phyloP scores from a whole-genome alignment of 2,888 invertebrate species.

The Drosophila macrothrix region DNA sequence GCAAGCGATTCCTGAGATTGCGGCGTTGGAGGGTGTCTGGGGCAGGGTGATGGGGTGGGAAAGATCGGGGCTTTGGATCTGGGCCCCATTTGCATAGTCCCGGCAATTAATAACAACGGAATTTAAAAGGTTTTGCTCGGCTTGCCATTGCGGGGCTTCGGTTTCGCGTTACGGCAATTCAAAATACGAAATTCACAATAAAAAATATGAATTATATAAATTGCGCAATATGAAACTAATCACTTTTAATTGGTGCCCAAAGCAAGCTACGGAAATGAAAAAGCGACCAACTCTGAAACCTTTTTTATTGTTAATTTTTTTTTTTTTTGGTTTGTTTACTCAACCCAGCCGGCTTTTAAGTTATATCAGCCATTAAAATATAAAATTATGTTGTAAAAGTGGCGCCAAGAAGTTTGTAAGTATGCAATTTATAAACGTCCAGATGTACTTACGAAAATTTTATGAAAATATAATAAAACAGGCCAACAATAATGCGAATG shows the following conservation, averaged over 20 bases:
- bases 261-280: slow-evolving; percentile 64
- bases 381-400: slow-evolving; percentile 51
- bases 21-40: neutral
- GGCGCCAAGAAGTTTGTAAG: slow-evolving; percentile 34
- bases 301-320: slow-evolving; percentile 24
- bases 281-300: slow-evolving; percentile 45
- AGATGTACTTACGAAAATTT: slow-evolving; percentile 5
- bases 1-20: slow-evolving; percentile 41
- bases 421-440: slow-evolving; percentile 44
- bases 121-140: slow-evolving; percentile 66
- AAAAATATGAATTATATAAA: slow-evolving; percentile 64
- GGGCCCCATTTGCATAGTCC: slow-evolving; percentile 54
- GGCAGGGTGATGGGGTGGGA: neutral
- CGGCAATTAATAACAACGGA: slow-evolving; percentile 71
- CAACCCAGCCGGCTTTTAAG: slow-evolving; percentile 26
- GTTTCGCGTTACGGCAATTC: slow-evolving; percentile 38
- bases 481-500: neutral
- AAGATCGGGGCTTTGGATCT: slow-evolving; percentile 12
- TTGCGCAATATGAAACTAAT: slow-evolving; percentile 76
- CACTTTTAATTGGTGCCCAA: slow-evolving; percentile 77
- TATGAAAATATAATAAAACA: slow-evolving; percentile 7
- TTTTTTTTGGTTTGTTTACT: neutral
- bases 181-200: slow-evolving; percentile 51
- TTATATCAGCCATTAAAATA: slow-evolving; percentile 69
- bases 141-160: slow-evolving; percentile 33